These are phyloP conservation scores for Camponotus floridanus DNA, from an alignment of 1,140 invertebrate species.

Conservation along the genomic window DNA sequence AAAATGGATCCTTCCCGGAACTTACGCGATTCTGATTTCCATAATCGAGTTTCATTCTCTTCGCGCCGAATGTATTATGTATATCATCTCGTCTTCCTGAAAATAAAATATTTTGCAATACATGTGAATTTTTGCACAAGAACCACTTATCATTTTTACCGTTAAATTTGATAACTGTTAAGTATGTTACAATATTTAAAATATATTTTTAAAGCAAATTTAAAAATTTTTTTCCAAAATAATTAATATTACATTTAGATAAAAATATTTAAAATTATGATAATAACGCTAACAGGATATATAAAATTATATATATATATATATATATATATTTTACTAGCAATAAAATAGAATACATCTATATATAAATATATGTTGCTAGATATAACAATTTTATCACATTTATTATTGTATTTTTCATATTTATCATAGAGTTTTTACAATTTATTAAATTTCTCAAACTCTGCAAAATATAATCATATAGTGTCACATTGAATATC, in stretches of 20 bases:
- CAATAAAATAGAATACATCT: background rate
- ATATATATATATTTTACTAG: background rate
- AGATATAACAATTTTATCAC: background rate
- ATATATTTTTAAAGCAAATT: background rate
- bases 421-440: background rate
- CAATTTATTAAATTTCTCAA: background rate
- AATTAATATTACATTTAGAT: background rate
- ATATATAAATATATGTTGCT: background rate
- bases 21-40: conserved; percentile 83
- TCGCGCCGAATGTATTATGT: conserved; percentile 78
- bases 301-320: background rate
- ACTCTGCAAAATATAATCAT: background rate
- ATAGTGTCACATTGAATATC: background rate
- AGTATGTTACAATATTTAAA: conserved; percentile 15
- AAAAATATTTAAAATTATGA: conserved; percentile 2
- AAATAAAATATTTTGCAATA: conserved; percentile 31
- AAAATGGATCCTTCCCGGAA: conserved; percentile 83
- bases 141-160: background rate
- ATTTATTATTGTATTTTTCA: background rate
- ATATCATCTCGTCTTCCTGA: conserved; percentile 81
- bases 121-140: background rate
- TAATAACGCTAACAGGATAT: background rate
- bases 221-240: background rate
- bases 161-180: background rate
- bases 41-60: conserved; percentile 83